A percentile compares a stretch with the other conserved stretches of the same genome.
phyloP scores from a whole-genome alignment of 2,113 vertebrate species.

The Plecturocebus donacophilus region DNA sequence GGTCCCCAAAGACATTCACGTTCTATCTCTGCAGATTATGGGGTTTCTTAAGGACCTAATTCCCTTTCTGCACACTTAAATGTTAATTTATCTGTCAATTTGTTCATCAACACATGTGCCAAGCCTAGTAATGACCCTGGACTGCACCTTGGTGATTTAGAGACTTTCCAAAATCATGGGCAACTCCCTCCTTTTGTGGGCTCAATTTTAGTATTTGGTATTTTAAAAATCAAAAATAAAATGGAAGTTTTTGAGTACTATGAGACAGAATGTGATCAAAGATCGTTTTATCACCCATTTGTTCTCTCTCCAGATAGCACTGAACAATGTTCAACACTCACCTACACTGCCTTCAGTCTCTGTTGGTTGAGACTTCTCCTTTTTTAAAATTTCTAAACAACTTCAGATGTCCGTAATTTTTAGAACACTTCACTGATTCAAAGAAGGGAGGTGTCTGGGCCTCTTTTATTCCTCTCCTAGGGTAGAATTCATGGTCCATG shows the following conservation, averaged over 20 bases:
- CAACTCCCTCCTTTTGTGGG: neutral
- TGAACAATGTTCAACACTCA: neutral
- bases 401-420: neutral
- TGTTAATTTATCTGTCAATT: neutral
- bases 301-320: neutral
- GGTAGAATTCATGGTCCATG: neutral
- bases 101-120: neutral
- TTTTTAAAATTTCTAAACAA: slow-evolving; percentile 21
- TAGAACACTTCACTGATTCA: neutral
- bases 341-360: neutral
- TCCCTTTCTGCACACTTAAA: neutral
- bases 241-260: neutral
- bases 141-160: neutral
- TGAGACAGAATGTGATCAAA: neutral
- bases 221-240: slow-evolving; percentile 35
- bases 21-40: neutral
- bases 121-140: neutral
- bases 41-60: neutral
- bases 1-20: neutral
- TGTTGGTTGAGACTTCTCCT: neutral
- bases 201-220: neutral
- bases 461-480: neutral
- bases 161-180: neutral
- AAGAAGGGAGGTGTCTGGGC: neutral
- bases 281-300: neutral